Conservation (phyloP, 2,113 vertebrate genomes). For the Xenopus tropicalis region DNA sequence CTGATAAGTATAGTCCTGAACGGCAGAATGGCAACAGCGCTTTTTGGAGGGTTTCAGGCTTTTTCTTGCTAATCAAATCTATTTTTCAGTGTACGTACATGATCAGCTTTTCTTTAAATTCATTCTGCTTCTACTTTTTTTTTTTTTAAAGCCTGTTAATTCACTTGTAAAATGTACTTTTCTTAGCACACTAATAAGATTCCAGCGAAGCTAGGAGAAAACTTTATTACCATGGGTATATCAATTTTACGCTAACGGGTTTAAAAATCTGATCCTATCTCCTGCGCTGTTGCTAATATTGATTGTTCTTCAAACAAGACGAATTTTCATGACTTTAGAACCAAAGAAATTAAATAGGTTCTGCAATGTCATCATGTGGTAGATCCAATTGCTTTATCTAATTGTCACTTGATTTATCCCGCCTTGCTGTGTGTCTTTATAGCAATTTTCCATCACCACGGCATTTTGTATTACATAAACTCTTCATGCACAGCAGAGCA, state of each 20-base stretch:
- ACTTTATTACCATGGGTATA: slow-evolving; percentile 34
- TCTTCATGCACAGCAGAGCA: slow-evolving; percentile 51
- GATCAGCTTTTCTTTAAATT: slow-evolving; percentile 16
- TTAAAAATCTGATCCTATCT: slow-evolving; percentile 40
- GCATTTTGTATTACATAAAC: slow-evolving; percentile 44
- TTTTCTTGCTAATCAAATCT: slow-evolving; percentile 25
- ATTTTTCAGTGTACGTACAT: slow-evolving; percentile 8
- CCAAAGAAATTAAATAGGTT: slow-evolving; percentile 41
- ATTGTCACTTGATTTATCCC: slow-evolving; percentile 46
- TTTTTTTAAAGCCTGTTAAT: slow-evolving; percentile 35
- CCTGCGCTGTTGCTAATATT: slow-evolving; percentile 31
- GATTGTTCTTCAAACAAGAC: slow-evolving; percentile 40
- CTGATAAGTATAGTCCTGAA: background rate
- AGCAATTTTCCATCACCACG: slow-evolving; percentile 47
- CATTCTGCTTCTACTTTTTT: background rate
- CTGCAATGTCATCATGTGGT: slow-evolving; percentile 33
- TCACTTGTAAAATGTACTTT: slow-evolving; percentile 41
- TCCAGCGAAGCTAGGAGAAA: slow-evolving; percentile 15
- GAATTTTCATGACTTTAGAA: slow-evolving; percentile 41
- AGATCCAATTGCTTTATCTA: slow-evolving; percentile 38
- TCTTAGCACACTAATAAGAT: slow-evolving; percentile 36
- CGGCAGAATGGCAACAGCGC: background rate
- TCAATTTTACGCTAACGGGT: slow-evolving; percentile 43
- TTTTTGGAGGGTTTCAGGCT: background rate
- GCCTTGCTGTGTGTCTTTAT: slow-evolving; percentile 49